Base-by-base conservation (phyloP, 64 coral and sea anemone species). In the Anthopleura sola region DNA sequence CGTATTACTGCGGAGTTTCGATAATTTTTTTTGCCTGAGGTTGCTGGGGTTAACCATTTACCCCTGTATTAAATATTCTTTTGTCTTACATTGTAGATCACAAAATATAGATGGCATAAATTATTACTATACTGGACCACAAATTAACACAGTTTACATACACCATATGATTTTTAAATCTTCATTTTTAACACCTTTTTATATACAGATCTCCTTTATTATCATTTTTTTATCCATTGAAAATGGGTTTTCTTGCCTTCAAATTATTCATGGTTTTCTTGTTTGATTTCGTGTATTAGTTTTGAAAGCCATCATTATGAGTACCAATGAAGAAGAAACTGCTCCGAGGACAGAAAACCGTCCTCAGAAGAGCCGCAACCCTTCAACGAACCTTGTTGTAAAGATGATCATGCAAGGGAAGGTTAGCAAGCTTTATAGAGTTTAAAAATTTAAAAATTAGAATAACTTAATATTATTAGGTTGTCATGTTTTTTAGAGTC, bases 381-480 rank as follows among this genome's bases (percentile, higher is more conserved):
- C 36, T 83, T 55, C 51, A 19, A 47, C 82, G 58, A 83, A 83
- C 50, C 82, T 83, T 83, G 82, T 83, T 54, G 49, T 83, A 0
- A 83, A 83, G 49, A 83, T 83, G 82, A 83, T 83, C 2, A 83
- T 83, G 82, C 82, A 83, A 58, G 82, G 82, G 10, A 83, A 83
- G 82, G 82, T 83, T 47, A 83, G 76, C 16, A 66, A 26, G 16
- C 20, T 21, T 20, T 56, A 20, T 21, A 18, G 5, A 56, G 55
- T 21, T 11, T 26, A 64, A 64, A 64, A 10, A n/a, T 8, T 64
- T 6, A 28, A 66, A 66, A 10, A 26, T 66, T 66, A n/a, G 60
- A 66, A 66, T 24, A 66, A 26, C 3, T 66, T 32, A 29, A 3
- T 68, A 2, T 68, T 68, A 8, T 32, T 15, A 28, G 26, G 13